phyloP scores from a whole-genome alignment of 2,797 vertebrate genomes.

The Choloepus didactylus region DNA sequence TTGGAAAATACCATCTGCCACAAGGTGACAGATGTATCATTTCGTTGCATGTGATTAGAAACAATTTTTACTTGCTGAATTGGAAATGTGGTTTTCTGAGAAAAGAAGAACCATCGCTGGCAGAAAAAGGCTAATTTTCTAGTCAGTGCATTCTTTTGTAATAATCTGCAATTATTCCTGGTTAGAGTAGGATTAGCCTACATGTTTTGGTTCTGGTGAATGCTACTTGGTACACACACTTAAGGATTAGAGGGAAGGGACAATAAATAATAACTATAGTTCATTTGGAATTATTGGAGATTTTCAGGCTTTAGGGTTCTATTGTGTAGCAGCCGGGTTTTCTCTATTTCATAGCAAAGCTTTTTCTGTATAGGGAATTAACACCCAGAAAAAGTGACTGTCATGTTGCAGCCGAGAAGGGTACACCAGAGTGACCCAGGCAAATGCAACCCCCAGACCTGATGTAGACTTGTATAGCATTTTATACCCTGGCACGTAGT shows the following conservation, averaged over 20 bases:
- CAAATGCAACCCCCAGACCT: not conserved
- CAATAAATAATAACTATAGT: conserved; percentile 46
- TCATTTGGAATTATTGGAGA: conserved; percentile 11
- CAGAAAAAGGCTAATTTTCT: conserved; percentile 64
- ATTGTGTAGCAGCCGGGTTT: not conserved
- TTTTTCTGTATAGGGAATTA: not conserved
- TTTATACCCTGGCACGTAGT: not conserved
- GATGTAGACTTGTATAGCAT: not conserved
- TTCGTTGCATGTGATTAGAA: conserved; percentile 48
- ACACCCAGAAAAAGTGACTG: not conserved
- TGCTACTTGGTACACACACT: not conserved
- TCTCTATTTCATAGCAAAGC: conserved; percentile 29
- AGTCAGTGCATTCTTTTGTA: conserved; percentile 44
- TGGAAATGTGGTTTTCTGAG: conserved; percentile 55
- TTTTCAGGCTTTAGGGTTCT: not conserved
- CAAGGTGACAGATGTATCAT: conserved; percentile 70
- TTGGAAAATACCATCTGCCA: conserved; percentile 48
- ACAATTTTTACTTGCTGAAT: conserved; percentile 65
- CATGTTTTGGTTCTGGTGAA: conserved; percentile 41
- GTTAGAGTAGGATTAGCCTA: not conserved
- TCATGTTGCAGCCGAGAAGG: not conserved
- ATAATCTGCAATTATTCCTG: not conserved
- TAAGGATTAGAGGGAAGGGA: not conserved
- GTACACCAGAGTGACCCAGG: not conserved
- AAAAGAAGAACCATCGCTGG: not conserved